Evolutionary conservation across 2,888 invertebrate species (phyloP).

Genomic region (Lucinisca nassula): DNA sequence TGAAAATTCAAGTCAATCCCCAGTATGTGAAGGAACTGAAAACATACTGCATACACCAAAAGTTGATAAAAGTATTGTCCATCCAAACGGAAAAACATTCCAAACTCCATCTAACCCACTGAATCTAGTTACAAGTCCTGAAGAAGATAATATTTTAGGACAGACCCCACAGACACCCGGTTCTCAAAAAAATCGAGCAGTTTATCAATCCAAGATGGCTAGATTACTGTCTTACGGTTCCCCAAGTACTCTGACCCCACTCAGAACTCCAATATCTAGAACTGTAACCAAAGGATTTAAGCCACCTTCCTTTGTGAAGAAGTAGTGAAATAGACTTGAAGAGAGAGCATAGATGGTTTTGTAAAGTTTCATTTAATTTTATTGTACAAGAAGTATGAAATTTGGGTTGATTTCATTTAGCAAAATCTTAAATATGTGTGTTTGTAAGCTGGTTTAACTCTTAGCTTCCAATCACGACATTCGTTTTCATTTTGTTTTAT

Average conservation of each 20-base stretch:
- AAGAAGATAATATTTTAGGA: neutral
- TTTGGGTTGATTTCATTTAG: too few relatives aligned
- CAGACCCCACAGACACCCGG: slow-evolving; percentile 14
- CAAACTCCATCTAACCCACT: neutral
- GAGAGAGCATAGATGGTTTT: too few relatives aligned
- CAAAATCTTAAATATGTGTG: too few relatives aligned
- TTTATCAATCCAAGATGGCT: slow-evolving; percentile 70
- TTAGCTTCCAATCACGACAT: too few relatives aligned
- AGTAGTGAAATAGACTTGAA: too few relatives aligned
- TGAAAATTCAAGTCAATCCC: too few relatives aligned
- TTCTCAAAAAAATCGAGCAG: slow-evolving; percentile 46
- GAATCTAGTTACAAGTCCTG: neutral
- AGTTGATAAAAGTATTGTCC: neutral
- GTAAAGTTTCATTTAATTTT: too few relatives aligned
- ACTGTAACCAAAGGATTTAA: slow-evolving; percentile 74
- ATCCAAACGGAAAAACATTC: neutral
- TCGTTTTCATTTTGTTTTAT: too few relatives aligned
- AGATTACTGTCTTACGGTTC: slow-evolving; percentile 73
- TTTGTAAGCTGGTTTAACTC: too few relatives aligned
- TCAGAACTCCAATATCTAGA: slow-evolving; percentile 68
- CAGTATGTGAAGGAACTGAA: neutral
- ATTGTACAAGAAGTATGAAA: too few relatives aligned
- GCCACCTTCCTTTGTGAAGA: slow-evolving; percentile 71
- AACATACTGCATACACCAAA: neutral
- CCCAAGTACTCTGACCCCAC: slow-evolving; percentile 72